Base-by-base conservation (phyloP, 2,113 vertebrate genomes). In the Panurus biarmicus region DNA sequence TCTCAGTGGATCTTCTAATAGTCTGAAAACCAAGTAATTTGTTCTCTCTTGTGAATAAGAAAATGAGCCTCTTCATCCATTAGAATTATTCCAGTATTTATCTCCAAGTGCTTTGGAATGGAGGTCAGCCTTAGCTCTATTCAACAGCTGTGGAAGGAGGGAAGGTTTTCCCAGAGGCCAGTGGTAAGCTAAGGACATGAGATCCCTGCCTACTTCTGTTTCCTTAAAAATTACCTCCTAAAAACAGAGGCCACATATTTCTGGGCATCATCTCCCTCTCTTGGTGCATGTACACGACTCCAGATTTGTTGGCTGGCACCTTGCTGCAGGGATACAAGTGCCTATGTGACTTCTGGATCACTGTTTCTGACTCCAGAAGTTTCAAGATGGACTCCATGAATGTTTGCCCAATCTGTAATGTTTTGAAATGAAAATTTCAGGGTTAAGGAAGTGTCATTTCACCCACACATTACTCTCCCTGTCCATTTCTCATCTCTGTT, bases 251-350 rank as follows among this genome's bases (percentile, higher is more conserved):
- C 4, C 21, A 9, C 10, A 0, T 64, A 24, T 74, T 91, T 71
- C 60, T 67, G 33, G 14, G 16, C n/a, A 51, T 42, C 42, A 26
- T 57, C 14, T 84, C 40, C 42, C 25, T 24, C 29, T 72, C 28
- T 28, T 65, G n/a, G 29, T 16, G 12, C 8, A 24, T 0, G 1
- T 9, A 4, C 10, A 2, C 0, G 5, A 4, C 31, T 72, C 40
- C 23, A 29, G 70, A 17, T 51, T 36, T 22, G 7, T 6, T 82
- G 35, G 8, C 29, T 91, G 75, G 29, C n/a, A 36, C 18, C 0
- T 0, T 76, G 23, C 26, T 0, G 0, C 31, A 29, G 0, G 2
- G 87, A n/a, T 21, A 28, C 0, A 2, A 53, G 21, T 44, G 24
- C 10, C 22, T 24, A 2, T n/a, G 40, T 0, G 2, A 58, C 56